Conservation (phyloP, 2,888 invertebrate genomes). For the Lasioglossum malachurum region DNA sequence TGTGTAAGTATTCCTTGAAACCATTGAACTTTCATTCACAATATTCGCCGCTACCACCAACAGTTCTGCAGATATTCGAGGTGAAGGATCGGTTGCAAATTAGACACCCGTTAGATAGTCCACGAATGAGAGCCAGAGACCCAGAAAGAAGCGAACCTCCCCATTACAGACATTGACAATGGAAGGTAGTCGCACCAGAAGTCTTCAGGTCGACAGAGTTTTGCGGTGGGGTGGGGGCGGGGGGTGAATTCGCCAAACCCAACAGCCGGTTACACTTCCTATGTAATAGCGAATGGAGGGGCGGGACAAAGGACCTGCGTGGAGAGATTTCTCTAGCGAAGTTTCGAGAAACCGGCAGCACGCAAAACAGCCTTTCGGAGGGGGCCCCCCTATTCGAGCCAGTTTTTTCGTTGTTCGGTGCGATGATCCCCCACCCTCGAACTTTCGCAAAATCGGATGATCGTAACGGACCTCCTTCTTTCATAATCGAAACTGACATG, state of each 20-base stretch:
- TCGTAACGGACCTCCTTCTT: slow-evolving; percentile 45
- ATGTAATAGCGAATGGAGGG: slow-evolving; percentile 17
- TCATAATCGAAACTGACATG: slow-evolving; percentile 59
- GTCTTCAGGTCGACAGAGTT: not conserved
- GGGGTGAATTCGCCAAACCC: not conserved
- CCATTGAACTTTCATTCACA: not conserved
- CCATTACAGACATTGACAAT: slow-evolving; percentile 3
- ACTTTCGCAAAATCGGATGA: slow-evolving; percentile 6
- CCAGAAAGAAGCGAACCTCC: not conserved
- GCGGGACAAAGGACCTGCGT: slow-evolving; percentile 30
- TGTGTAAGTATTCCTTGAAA: not conserved
- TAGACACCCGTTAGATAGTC: not conserved
- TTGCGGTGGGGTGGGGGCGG: not conserved
- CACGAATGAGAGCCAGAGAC: not conserved
- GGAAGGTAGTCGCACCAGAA: not conserved
- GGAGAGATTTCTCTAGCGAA: slow-evolving; percentile 56
- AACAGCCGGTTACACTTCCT: slow-evolving; percentile 17
- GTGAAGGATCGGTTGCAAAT: not conserved
- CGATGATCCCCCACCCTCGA: not conserved
- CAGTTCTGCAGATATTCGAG: not conserved
- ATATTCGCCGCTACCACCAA: not conserved
- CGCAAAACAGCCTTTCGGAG: slow-evolving; percentile 40
- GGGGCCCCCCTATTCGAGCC: not conserved
- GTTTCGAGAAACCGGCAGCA: slow-evolving; percentile 60
- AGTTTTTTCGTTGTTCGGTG: not conserved